Evolutionary conservation across 1,140 invertebrate species (phyloP), one percentile per base, ranked within the genome.

Genomic region (Drosophila truncata): DNA sequence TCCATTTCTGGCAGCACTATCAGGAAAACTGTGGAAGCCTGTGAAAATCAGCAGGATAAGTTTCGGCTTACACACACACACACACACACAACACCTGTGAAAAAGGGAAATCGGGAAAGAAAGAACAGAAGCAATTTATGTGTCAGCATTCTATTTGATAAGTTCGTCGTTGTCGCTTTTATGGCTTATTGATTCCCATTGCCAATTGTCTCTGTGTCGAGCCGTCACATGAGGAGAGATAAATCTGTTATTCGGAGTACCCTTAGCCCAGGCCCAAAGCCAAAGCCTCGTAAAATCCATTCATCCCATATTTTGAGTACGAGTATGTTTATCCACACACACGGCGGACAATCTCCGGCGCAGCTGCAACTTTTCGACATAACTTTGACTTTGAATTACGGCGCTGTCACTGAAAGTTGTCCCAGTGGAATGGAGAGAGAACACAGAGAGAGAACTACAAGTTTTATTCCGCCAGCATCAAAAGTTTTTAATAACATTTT

Each of bases 141-240:
- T 64, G 73, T 37, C 49, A 58, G 31, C 44, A 58, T 78, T 87
- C 80, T 78, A 84, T 87, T 90, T 80, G 72, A 84, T 64, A 87
- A 88, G 80, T 90, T 87, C 79, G 41, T 39, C 33, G 29, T 50
- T 74, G 46, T 80, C 66, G 65, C 59, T 58, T 90, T 85, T 90
- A 88, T 79, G 84, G 81, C 81, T 78, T 90, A 88, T 88, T 88
- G 85, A 88, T 88, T 80, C 64, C 61, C 77, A 81, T 78, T 80
- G 73, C 50, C 79, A 35, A 70, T 67, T 72, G 63, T 60, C 67
- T 74, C 74, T 78, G 81, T 80, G 72, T 73, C 61, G 73, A 62
- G 27, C 37, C 65, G 55, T 33, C 31, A 47, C 72, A 75, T 75
- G 70, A n/a, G n/a, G 72, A 76, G 74, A 73, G 66, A 86, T 87